A percentile compares a stretch with the other conserved stretches of the same genome.
These are phyloP conservation scores for Ormyrus labotus DNA, from an alignment of 2,888 invertebrate species.

Conservation along the genomic window DNA sequence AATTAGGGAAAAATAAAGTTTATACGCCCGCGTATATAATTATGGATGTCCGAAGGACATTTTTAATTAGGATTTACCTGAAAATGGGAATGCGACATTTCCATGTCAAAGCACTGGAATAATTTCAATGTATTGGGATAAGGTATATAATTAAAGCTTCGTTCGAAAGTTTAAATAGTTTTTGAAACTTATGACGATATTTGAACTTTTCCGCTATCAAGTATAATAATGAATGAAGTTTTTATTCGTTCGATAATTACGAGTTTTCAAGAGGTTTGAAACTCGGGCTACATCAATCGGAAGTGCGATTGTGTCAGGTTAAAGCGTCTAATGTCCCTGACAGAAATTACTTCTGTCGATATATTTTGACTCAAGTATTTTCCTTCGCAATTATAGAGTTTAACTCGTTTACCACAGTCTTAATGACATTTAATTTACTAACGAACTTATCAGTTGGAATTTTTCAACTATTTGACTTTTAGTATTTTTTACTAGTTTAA, in stretches of 20 bases:
- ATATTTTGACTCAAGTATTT: slow-evolving; percentile 12
- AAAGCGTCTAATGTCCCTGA: slow-evolving; percentile 46
- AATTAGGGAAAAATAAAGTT: slow-evolving; percentile 10
- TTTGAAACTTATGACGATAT: slow-evolving; percentile 10
- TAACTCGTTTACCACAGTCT: background rate
- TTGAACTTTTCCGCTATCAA: slow-evolving; percentile 22
- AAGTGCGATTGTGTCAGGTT: slow-evolving; percentile 45
- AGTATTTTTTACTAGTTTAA: background rate
- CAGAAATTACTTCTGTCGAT: slow-evolving; percentile 32
- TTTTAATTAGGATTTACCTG: slow-evolving; percentile 2
- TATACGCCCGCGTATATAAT: slow-evolving; percentile 21
- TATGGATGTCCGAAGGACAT: slow-evolving; percentile 4
- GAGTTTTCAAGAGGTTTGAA: slow-evolving; percentile 41
- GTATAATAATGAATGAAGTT: slow-evolving; percentile 40
- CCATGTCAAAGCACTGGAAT: background rate
- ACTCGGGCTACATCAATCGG: slow-evolving; percentile 25
- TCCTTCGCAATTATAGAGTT: slow-evolving; percentile 6
- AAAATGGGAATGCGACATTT: slow-evolving; percentile 31
- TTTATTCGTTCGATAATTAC: slow-evolving; percentile 32
- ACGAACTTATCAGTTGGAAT: background rate
- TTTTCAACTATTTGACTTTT: background rate
- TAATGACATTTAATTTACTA: slow-evolving; percentile 3
- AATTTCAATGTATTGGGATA: slow-evolving; percentile 15
- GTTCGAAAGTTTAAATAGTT: slow-evolving; percentile 22
- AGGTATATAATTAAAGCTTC: background rate